These are phyloP conservation scores for Caenorhabditis sp. DNA, from an alignment of 2,888 invertebrate species.

Conservation along the genomic window DNA sequence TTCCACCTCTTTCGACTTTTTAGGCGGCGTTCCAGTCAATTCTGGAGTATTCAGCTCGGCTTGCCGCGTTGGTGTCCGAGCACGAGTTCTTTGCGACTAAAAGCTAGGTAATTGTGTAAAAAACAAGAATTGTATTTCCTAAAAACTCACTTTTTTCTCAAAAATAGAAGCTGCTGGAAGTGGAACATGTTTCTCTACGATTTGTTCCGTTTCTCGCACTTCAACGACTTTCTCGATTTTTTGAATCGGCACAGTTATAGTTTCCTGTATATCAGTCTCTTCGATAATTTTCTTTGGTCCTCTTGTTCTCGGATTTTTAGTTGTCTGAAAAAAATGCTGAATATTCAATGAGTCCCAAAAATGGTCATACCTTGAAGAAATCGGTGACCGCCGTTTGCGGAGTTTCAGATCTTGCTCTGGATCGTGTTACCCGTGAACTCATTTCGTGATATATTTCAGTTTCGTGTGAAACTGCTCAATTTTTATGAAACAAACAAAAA, in stretches of 20 bases:
- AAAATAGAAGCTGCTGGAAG: not conserved
- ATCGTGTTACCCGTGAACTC: constrained; percentile 48
- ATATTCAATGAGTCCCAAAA: not conserved
- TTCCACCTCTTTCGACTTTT: constrained; percentile 29
- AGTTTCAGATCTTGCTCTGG: constrained; percentile 37
- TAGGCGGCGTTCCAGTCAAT: constrained; percentile 52
- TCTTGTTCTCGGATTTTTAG: constrained; percentile 34
- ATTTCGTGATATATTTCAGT: not conserved
- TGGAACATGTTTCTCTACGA: too few species aligned
- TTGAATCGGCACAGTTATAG: not conserved
- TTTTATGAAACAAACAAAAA: too few species aligned
- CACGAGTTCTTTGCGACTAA: constrained; percentile 11
- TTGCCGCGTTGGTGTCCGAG: constrained; percentile 48
- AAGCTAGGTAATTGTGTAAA: not conserved
- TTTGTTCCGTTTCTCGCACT: not conserved
- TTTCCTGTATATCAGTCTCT: constrained; percentile 7
- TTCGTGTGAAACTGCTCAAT: too few species aligned
- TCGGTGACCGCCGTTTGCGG: constrained; percentile 45
- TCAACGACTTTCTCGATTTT: not conserved
- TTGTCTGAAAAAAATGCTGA: constrained; percentile 26
- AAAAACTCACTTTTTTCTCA: constrained; percentile 24
- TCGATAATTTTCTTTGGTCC: constrained; percentile 49
- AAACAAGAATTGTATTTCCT: too few species aligned
- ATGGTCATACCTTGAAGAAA: constrained; percentile 54
- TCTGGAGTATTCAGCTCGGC: constrained; percentile 25